Base-by-base conservation (phyloP, 1,140 invertebrate genomes). In the Micrasema longulum region DNA sequence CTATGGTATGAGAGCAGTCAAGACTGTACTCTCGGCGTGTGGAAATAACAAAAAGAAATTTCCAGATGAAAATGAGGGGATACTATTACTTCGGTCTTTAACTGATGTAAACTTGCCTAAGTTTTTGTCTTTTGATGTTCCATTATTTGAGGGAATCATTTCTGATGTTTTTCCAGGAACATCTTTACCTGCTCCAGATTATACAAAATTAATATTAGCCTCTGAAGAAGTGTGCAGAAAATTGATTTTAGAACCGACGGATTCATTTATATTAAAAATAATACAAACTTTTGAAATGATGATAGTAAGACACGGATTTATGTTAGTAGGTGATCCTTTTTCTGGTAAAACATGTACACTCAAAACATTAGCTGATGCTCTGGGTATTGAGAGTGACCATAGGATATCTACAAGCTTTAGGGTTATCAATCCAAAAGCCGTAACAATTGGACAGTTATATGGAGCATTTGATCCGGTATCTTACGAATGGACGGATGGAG, bases 51-150 rank as follows among this genome's bases (percentile, higher is more conserved):
- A 97, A 83, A 84, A 94, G 48, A 91, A 91, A 79, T 93, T 88
- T 79, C 95, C 95, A 0, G 86, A 94, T 76, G 93, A 96, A 81
- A 84, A 91, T 76, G 92, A 94, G 83, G 89, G 92, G 74, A 88
- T 90, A 71, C 79, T 97, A 47, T 78, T 97, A 38, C 83, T 97
- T 23, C 86, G 94, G 36, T 95, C 95, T 1, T 92, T 98, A 62
- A 90, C 95, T 22, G 95, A 97, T 83, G 95, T 98, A 0, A 98
- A 97, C 86, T 84, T 97, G 41, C 94, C 96, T 0, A 98, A 98
- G 81, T 97, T 98, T 85, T 84, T 97, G 43, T 91, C 91, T 2
- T 90, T 91, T 78, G 96, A 98, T 81, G 88, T 97, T 26, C 93
- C 94, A 0, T 84, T 98, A 3, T 98, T 97, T 75, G 86, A 95